A percentile compares a stretch with the other conserved stretches of the same genome.
Conservation (phyloP, 2,888 invertebrate species). For the Platerodrilus igneus region DNA sequence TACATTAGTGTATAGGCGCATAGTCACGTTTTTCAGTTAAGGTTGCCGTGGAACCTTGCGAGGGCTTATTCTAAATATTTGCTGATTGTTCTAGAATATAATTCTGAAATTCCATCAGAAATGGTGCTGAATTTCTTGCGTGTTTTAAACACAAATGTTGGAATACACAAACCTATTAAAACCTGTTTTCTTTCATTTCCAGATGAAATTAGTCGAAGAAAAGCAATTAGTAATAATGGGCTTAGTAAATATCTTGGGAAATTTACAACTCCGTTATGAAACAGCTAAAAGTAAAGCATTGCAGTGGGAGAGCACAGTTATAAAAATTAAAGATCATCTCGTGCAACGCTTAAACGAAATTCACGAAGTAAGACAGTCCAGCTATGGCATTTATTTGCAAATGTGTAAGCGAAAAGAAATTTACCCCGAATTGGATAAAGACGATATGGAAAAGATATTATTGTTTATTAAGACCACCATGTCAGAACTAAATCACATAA, state of each 20-base stretch:
- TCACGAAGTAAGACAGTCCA: constrained; percentile 54
- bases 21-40: no score
- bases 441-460: constrained; percentile 58
- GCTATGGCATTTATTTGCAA: constrained; percentile 60
- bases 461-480: constrained; percentile 59
- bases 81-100: no score
- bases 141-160: background rate
- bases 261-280: constrained; percentile 58
- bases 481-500: constrained; percentile 43
- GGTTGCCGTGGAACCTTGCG: no score
- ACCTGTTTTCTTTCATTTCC: constrained; percentile 13
- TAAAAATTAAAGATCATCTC: constrained; percentile 56
- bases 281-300: constrained; percentile 55
- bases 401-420: constrained; percentile 55
- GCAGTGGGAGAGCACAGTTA: constrained; percentile 59
- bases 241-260: constrained; percentile 59
- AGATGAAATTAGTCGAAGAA: constrained; percentile 55
- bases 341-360: constrained; percentile 53
- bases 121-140: no score
- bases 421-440: constrained; percentile 42
- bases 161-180: background rate
- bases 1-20: no score
- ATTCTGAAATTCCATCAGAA: no score
- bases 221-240: constrained; percentile 60
- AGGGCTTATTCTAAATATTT: no score